Evolutionary conservation across 2,888 invertebrate species (phyloP).

Genomic region (Chamaedrilus cognettii): DNA sequence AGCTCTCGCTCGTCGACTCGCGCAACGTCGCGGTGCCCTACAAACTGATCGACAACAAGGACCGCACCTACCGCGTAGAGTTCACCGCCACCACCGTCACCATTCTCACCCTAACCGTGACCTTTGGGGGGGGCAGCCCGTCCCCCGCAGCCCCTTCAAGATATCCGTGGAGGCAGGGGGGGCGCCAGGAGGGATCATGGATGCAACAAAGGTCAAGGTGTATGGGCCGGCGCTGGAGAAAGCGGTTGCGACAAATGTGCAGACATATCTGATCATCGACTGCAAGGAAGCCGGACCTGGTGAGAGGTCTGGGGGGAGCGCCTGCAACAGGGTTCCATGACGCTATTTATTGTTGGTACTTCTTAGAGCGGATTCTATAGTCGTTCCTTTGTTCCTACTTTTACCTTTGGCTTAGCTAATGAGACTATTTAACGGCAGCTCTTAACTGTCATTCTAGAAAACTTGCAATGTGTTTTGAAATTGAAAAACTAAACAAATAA

Average conservation of each 20-base stretch:
- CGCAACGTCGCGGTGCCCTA: conserved; percentile 18
- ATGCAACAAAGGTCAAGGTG: conserved; percentile 66
- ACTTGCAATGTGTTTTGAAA: no score
- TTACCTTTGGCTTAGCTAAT: no score
- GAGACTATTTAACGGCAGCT: no score
- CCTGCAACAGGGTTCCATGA: no score
- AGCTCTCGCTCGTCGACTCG: conserved; percentile 18
- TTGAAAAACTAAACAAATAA: no score
- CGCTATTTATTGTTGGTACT: no score
- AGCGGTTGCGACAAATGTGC: conserved; percentile 70
- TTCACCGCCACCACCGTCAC: conserved; percentile 18
- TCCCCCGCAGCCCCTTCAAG: conserved; percentile 24
- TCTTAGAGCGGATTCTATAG: no score
- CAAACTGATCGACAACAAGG: conserved; percentile 23
- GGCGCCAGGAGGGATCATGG: conserved; percentile 15
- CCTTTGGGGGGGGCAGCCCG: conserved; percentile 23
- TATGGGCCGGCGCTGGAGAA: conserved; percentile 71
- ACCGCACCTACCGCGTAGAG: conserved; percentile 24
- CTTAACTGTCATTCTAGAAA: no score
- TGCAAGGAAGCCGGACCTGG: conserved; percentile 76
- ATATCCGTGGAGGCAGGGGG: conserved; percentile 65
- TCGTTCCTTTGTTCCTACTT: no score
- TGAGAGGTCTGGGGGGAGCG: no score
- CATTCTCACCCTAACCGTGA: conserved; percentile 15
- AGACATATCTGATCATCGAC: conserved; percentile 81